Conservation (phyloP, 2,888 invertebrate genomes). For the Clivina fossor region DNA sequence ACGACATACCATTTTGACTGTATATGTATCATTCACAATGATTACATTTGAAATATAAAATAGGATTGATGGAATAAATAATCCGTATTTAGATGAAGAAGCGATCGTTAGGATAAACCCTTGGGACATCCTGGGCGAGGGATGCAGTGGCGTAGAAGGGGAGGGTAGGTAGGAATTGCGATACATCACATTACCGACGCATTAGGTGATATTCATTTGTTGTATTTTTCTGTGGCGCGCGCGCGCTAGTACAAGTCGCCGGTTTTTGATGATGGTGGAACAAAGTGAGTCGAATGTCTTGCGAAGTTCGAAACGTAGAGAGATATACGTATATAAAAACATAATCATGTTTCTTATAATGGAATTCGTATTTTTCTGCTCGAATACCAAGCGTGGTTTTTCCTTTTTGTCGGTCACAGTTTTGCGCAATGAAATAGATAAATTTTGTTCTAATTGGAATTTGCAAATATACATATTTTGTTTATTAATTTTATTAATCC, state of each 20-base stretch:
- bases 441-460: no score
- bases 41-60: constrained; percentile 51
- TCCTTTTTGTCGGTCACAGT: no score
- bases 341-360: constrained; percentile 32
- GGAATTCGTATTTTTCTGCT: constrained; percentile 29
- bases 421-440: no score
- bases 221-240: constrained; percentile 10
- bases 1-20: no score
- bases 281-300: no score
- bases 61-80: constrained; percentile 48
- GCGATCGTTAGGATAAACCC: constrained; percentile 49
- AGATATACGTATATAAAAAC: constrained; percentile 26
- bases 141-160: neutral
- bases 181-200: constrained; percentile 29
- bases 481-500: no score
- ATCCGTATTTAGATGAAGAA: constrained; percentile 52
- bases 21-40: constrained; percentile 50
- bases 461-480: no score
- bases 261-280: constrained; percentile 10
- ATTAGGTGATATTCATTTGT: constrained; percentile 31
- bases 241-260: constrained; percentile 3
- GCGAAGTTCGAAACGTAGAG: neutral
- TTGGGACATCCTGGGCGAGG: constrained; percentile 37
- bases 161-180: no score
- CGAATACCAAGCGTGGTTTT: no score